phyloP scores from a whole-genome alignment of 92 coral and sea anemone species.

The Epizoanthus rinbou region DNA sequence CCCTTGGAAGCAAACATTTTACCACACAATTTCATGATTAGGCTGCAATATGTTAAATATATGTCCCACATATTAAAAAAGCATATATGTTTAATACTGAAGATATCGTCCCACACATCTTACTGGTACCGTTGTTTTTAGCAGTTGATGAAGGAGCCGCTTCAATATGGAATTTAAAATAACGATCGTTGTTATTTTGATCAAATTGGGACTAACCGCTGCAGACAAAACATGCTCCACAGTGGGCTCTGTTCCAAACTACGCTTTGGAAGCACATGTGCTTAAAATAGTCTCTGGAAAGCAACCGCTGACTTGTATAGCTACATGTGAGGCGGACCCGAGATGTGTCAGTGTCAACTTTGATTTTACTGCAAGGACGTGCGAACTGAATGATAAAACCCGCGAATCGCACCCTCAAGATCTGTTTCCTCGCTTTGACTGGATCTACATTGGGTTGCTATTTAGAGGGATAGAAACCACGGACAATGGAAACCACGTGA shows the following conservation, averaged over 20 bases:
- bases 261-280: conserved; percentile 7
- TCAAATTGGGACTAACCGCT: conserved; percentile 2
- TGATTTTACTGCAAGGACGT: background rate
- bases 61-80: too few species aligned
- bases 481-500: background rate
- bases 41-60: too few species aligned
- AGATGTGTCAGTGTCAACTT: conserved; percentile 13
- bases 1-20: too few species aligned
- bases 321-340: background rate
- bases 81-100: too few species aligned
- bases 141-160: background rate
- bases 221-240: background rate
- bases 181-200: background rate
- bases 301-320: conserved; percentile 6
- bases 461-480: background rate
- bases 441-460: background rate
- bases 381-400: conserved; percentile 22
- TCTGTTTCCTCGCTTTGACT: background rate
- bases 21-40: too few species aligned
- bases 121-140: background rate
- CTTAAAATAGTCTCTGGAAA: background rate
- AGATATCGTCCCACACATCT: too few species aligned
- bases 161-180: background rate
- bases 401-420: background rate
- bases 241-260: background rate